These are phyloP conservation scores for Acropternis orthonyx DNA, from an alignment of 2,797 vertebrate species.

Conservation along the genomic window DNA sequence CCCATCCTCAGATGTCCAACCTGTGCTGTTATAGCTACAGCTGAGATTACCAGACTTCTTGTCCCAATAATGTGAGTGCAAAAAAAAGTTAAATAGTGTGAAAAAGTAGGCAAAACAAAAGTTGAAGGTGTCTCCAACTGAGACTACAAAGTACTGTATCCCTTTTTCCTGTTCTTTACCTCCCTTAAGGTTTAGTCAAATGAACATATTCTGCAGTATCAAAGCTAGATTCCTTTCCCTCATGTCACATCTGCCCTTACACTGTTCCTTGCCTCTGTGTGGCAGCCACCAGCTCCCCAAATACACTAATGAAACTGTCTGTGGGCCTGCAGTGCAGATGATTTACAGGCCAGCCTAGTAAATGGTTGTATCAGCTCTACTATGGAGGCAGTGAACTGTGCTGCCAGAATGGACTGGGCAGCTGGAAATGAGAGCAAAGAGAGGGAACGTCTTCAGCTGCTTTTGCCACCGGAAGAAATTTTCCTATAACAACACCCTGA, in stretches of 20 bases:
- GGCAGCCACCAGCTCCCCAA: neutral
- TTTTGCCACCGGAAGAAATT: neutral
- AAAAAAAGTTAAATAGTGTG: neutral
- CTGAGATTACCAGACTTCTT: neutral
- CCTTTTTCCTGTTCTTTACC: neutral
- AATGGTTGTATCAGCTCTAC: neutral
- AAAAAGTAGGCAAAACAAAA: neutral
- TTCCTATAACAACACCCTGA: neutral
- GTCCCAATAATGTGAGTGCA: neutral
- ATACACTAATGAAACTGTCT: neutral
- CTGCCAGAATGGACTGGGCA: neutral
- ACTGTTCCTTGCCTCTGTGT: neutral
- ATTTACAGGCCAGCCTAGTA: neutral
- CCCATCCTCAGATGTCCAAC: neutral
- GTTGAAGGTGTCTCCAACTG: neutral
- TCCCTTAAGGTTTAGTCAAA: neutral
- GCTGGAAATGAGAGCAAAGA: neutral
- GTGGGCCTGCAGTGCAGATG: neutral
- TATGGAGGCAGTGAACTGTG: neutral
- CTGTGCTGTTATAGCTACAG: neutral
- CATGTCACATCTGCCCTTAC: accelerated
- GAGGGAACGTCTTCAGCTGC: neutral
- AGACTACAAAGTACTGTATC: neutral
- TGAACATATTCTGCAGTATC: neutral
- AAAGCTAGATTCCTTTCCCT: neutral